Evolutionary conservation across 2,797 vertebrate species (phyloP), one percentile per base, ranked within the genome.

Genomic region (Periparus ater): DNA sequence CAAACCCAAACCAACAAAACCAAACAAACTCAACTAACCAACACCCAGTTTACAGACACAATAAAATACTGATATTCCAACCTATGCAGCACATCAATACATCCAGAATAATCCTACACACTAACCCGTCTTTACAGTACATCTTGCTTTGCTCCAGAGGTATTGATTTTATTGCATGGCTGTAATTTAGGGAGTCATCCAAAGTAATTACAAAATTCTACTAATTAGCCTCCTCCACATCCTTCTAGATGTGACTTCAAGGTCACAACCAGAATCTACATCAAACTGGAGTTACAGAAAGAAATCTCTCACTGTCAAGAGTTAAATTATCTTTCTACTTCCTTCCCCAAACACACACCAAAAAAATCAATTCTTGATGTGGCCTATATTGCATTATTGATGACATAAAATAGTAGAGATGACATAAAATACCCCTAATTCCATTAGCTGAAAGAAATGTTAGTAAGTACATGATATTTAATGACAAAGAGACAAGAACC

Each of bases 351-450:
- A 94, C 60, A 85, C 25, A 62, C 19, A 78, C 45, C 22, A 82
- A 53, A 55, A 79, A 91, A 91, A 97, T 96, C 94, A 96, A 96
- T 97, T 91, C 72, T 87, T 91, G 76, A 87, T 83, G 75, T 76
- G 65, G 47, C 70, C 78, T 29, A 76, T 51, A 85, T 55, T 96
- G 91, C 89, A 97, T 97, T 97, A 97, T 92, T 97, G 93, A 97
- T 96, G 38, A 40, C 38, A 40, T 40, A 40, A 40, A 40, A 40
- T 13, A 40, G 94, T 38, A 75, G 47, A 93, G 91, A 97, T 94
- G 68, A 88, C 83, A 96, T 89, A 95, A 91, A 95, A 91, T 92
- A 94, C 85, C 96, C 85, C 72, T 87, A 97, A 95, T 95, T 78
- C 95, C 95, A 96, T 96, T 96, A 97, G 81, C 68, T 96, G 91